phyloP scores from a whole-genome alignment of 2,797 vertebrate genomes.

The Galagoides demidoff region DNA sequence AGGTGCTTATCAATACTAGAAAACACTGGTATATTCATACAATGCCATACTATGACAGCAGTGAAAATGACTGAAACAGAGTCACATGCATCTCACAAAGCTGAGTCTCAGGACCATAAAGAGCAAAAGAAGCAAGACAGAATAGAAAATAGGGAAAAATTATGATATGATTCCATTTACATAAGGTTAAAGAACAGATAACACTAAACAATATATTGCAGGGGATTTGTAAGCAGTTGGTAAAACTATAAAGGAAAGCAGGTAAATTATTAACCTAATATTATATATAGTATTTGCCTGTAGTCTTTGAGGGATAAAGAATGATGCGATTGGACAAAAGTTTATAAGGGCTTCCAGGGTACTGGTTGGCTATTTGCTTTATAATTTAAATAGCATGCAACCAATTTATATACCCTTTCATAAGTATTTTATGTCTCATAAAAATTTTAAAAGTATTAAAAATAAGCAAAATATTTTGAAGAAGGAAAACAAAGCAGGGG shows the following conservation, averaged over 20 bases:
- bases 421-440: neutral
- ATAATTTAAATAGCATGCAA: neutral
- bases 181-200: neutral
- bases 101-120: slow-evolving; percentile 4
- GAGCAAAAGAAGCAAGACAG: slow-evolving; percentile 16
- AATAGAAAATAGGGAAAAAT: neutral
- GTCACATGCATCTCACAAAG: neutral
- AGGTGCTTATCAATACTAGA: neutral
- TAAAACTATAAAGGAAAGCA: neutral
- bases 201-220: neutral
- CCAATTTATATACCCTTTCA: neutral
- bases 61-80: neutral
- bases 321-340: neutral
- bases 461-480: slow-evolving; percentile 39
- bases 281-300: neutral
- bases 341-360: neutral
- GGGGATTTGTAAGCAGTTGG: neutral
- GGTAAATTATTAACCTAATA: neutral
- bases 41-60: neutral
- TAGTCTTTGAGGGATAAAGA: neutral
- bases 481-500: neutral
- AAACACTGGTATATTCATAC: neutral
- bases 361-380: neutral
- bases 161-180: neutral
- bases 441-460: slow-evolving; percentile 16